Conservation (phyloP, 1,140 invertebrate species). For the Mylabris phalerata region DNA sequence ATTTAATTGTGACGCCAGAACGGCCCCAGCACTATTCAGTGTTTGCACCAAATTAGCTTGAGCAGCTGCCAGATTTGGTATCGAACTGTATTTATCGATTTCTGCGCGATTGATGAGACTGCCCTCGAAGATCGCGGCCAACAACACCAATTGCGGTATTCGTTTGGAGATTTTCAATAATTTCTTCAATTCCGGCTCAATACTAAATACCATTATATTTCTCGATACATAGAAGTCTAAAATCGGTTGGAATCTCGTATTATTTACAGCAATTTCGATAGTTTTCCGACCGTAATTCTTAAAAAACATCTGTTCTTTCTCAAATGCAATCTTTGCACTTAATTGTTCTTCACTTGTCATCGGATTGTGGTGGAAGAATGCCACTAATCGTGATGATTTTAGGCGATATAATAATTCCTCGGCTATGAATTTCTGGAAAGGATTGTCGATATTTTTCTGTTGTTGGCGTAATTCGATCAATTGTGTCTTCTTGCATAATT, state of each 20-base stretch:
- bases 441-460: slow-evolving; percentile 47
- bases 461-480: slow-evolving; percentile 10
- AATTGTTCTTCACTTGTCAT: slow-evolving; percentile 53
- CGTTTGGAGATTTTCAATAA: slow-evolving; percentile 56
- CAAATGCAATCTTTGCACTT: slow-evolving; percentile 51
- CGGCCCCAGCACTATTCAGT: slow-evolving; percentile 53
- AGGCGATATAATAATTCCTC: slow-evolving; percentile 62
- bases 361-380: slow-evolving; percentile 62
- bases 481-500: slow-evolving; percentile 35
- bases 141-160: slow-evolving; percentile 53
- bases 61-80: slow-evolving; percentile 53
- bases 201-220: slow-evolving; percentile 56
- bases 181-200: slow-evolving; percentile 48
- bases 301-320: slow-evolving; percentile 57
- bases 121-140: slow-evolving; percentile 60
- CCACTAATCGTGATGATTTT: slow-evolving; percentile 60
- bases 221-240: slow-evolving; percentile 51
- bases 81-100: slow-evolving; percentile 53
- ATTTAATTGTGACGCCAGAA: slow-evolving; percentile 58
- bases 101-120: slow-evolving; percentile 59
- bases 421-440: slow-evolving; percentile 62
- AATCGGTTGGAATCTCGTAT: slow-evolving; percentile 54
- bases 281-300: slow-evolving; percentile 56
- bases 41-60: slow-evolving; percentile 57
- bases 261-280: slow-evolving; percentile 51